These are phyloP conservation scores for Arctopsyche grandis DNA, from an alignment of 1,140 invertebrate genomes.

Conservation along the genomic window DNA sequence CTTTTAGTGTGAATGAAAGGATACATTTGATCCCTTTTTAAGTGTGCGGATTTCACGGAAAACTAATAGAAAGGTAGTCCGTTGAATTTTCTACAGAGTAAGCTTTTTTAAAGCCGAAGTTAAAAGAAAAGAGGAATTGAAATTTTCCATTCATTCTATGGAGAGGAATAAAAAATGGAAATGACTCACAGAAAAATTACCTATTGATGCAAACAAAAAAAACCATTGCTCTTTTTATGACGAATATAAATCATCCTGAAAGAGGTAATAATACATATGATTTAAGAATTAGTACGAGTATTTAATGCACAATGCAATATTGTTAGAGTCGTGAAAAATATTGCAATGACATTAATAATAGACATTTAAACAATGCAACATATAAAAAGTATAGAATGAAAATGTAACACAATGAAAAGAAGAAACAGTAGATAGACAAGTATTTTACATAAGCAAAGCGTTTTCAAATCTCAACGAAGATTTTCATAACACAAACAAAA, in stretches of 20 bases:
- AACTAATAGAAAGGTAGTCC: slow-evolving; percentile 14
- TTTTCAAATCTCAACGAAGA: too few species aligned
- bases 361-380: too few species aligned
- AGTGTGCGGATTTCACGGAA: slow-evolving; percentile 8
- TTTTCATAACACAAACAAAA: not conserved
- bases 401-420: too few species aligned
- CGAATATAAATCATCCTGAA: too few species aligned
- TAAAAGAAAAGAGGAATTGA: slow-evolving; percentile 30
- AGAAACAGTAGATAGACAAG: too few species aligned
- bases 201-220: not conserved
- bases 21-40: slow-evolving; percentile 2
- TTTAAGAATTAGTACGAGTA: too few species aligned
- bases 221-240: not conserved
- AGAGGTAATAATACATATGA: too few species aligned
- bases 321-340: too few species aligned
- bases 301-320: too few species aligned
- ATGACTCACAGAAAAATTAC: not conserved
- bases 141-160: not conserved
- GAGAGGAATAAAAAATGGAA: not conserved
- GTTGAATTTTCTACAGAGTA: slow-evolving; percentile 11
- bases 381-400: too few species aligned
- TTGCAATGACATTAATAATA: too few species aligned
- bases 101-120: slow-evolving; percentile 22
- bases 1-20: not conserved
- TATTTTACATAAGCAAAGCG: too few species aligned